Base-by-base conservation (phyloP, 2,888 invertebrate genomes). In the Yponomeuta evonymella region DNA sequence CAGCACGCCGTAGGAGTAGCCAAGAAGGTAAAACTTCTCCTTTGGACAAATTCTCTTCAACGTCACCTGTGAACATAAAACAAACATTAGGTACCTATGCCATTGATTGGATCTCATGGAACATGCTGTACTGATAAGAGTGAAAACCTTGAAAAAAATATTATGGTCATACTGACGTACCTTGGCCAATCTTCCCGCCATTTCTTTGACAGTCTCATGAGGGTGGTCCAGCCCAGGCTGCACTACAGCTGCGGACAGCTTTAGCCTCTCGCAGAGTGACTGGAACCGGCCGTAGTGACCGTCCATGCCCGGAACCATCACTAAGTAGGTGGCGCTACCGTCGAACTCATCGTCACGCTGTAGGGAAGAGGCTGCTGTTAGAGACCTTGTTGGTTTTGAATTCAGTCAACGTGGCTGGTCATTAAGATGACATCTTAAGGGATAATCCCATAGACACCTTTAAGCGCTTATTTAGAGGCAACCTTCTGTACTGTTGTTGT, bases 1-100 rank as follows among this genome's bases (percentile, higher is more conserved):
- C 1, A 73, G 30, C 3, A 74, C 71, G 1, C 75, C 74, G 36
- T 70, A 70, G 58, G 73, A 74, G 58, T 74, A 75, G 1, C 75
- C 75, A 48, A 75, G 48, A 29, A 75, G 51, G 64, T 74, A 73
- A 51, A 75, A 75, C 15, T 62, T 70, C 23, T 73, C 62, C 23
- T 69, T 72, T 6, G 66, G 71, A 62, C 36, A 65, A 29, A 73
- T 33, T 70, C 70, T 73, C 29, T 73, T 64, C 43, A 72, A 58
- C 64, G 73, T 69, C 30, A 73, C 70, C 73, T 71, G 67, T 64
- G 51, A 33, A 62, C 3, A 9, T 23, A 8, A 23, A 23, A 23
- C 23, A 23, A 23, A 23, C 23, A 23, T 23, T 23, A 23, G 23
- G 23, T 23, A 23, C 23, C 23, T 23, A 23, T 23, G 23, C 23